Conservation (phyloP, 2,113 vertebrate species). For the Centropus bengalensis region DNA sequence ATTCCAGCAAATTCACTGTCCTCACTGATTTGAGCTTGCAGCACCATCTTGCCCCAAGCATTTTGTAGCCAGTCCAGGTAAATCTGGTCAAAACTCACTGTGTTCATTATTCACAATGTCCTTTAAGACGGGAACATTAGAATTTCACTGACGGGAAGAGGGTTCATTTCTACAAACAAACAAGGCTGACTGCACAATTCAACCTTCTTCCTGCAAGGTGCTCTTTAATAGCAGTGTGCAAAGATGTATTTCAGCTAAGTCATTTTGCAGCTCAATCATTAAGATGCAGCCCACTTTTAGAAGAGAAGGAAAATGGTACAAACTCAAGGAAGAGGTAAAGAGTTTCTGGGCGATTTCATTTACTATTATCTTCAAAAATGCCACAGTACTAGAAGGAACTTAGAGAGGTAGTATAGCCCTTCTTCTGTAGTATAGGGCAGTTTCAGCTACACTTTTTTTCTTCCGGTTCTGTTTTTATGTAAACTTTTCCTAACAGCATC, state of each 20-base stretch:
- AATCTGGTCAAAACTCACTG: background rate
- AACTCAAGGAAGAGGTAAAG: background rate
- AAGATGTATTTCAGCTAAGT: background rate
- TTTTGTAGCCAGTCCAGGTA: background rate
- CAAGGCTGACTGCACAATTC: background rate
- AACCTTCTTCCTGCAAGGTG: background rate
- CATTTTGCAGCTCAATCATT: background rate
- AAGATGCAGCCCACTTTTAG: background rate
- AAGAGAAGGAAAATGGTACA: background rate
- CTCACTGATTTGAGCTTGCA: background rate
- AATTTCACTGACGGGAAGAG: background rate
- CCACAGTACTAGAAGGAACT: background rate
- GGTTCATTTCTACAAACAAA: background rate
- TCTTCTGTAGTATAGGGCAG: background rate
- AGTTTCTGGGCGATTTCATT: background rate
- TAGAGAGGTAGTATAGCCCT: background rate
- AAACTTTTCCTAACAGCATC: background rate
- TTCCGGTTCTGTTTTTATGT: background rate
- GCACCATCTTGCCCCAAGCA: background rate
- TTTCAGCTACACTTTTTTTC: background rate
- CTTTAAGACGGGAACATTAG: background rate
- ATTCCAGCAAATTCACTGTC: background rate
- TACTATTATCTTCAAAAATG: background rate
- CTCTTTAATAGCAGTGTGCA: background rate
- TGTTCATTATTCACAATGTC: background rate